Evolutionary conservation across 2,797 vertebrate species (phyloP).

Genomic region (Allobates femoralis): DNA sequence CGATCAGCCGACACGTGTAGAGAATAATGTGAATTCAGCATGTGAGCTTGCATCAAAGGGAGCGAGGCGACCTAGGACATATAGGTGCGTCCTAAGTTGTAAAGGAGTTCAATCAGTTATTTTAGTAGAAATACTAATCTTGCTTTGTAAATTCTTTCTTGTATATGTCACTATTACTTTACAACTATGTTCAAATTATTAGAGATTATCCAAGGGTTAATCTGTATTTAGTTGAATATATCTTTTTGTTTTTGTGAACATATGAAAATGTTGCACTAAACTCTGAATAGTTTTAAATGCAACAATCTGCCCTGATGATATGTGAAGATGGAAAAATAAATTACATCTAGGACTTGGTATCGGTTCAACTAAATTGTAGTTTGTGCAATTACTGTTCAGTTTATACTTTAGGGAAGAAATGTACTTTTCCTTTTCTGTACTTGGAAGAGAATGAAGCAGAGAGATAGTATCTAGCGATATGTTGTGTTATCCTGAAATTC

Average conservation of each 20-base stretch:
- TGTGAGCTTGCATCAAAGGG: no score
- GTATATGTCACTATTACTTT: neutral
- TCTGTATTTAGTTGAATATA: neutral
- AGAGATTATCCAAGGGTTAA: neutral
- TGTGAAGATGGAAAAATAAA: constrained; percentile 15
- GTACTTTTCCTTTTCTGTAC: neutral
- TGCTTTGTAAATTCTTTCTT: neutral
- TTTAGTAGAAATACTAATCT: no score
- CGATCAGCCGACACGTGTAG: no score
- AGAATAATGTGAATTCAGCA: no score
- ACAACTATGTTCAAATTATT: neutral
- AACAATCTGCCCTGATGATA: constrained; percentile 7
- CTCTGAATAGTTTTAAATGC: neutral
- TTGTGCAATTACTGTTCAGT: constrained; percentile 19
- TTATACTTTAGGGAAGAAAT: constrained; percentile 7
- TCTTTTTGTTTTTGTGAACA: neutral
- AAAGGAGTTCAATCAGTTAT: no score
- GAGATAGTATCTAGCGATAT: neutral
- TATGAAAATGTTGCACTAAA: neutral
- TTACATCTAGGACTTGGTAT: constrained; percentile 25
- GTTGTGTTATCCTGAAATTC: neutral
- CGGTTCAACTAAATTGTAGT: constrained; percentile 14
- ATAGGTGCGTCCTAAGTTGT: no score
- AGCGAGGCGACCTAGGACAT: no score
- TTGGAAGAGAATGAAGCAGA: neutral